Conservation (phyloP, 2,888 invertebrate species). For the Tyria jacobaeae region DNA sequence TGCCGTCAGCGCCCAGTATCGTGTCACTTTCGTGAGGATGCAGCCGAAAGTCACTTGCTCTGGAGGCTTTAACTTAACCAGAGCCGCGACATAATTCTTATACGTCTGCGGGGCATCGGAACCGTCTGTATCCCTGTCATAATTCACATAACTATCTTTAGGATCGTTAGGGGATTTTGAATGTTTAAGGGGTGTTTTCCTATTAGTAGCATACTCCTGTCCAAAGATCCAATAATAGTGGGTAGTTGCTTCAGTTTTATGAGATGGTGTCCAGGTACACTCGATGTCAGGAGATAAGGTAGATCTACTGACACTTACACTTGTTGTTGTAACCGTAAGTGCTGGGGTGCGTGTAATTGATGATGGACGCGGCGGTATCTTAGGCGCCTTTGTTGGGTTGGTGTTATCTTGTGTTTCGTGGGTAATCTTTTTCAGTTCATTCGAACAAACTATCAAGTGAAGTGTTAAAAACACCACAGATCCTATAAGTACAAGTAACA, state of each 20-base stretch:
- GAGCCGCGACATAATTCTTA: slow-evolving; percentile 57
- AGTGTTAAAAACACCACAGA: slow-evolving; percentile 67
- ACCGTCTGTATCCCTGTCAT: slow-evolving; percentile 28
- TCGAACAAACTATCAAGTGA: slow-evolving; percentile 65
- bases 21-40: slow-evolving; percentile 65
- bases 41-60: slow-evolving; percentile 70
- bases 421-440: background rate
- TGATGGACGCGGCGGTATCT: background rate
- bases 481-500: slow-evolving; percentile 61
- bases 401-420: background rate
- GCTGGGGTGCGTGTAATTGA: background rate
- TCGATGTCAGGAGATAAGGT: slow-evolving; percentile 46
- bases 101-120: slow-evolving; percentile 35
- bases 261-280: slow-evolving; percentile 73
- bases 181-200: background rate
- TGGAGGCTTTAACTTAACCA: slow-evolving; percentile 66
- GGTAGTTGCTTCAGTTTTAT: slow-evolving; percentile 58
- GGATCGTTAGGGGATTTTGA: background rate
- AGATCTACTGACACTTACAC: slow-evolving; percentile 1
- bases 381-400: background rate
- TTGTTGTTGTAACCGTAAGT: background rate
- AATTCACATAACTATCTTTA: slow-evolving; percentile 17
- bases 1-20: slow-evolving; percentile 70
- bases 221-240: slow-evolving; percentile 56
- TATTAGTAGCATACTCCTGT: background rate